These are phyloP conservation scores for Tinamus guttatus DNA, from an alignment of 2,113 vertebrate genomes.

Conservation along the genomic window DNA sequence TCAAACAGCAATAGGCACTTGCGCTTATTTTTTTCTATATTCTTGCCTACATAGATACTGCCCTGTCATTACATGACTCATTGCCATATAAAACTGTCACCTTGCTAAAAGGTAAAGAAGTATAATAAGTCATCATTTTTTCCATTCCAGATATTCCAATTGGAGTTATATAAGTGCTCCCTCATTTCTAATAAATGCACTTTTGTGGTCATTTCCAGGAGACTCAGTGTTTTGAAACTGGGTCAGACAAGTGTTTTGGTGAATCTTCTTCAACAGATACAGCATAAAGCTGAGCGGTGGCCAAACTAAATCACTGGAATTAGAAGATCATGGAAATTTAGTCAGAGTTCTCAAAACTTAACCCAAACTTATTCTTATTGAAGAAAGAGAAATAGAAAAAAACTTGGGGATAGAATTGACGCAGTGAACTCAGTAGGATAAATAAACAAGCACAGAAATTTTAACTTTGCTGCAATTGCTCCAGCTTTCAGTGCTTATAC, in stretches of 20 bases:
- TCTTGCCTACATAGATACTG: not conserved
- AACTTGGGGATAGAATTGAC: not conserved
- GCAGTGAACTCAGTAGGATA: fast-evolving
- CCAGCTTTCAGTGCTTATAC: not conserved
- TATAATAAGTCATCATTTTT: not conserved
- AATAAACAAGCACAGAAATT: not conserved
- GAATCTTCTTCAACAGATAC: not conserved
- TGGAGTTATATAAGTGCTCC: not conserved
- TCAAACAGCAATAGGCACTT: not conserved
- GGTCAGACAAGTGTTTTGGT: not conserved
- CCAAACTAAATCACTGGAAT: not conserved
- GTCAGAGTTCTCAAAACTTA: not conserved
- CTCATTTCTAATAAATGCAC: not conserved
- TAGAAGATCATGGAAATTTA: not conserved
- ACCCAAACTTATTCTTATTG: not conserved
- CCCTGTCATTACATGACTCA: not conserved
- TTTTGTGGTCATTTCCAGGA: not conserved
- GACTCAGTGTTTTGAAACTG: not conserved
- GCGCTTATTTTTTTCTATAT: not conserved
- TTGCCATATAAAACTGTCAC: not conserved
- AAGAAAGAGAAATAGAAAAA: not conserved
- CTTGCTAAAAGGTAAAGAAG: not conserved
- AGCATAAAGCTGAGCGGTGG: not conserved
- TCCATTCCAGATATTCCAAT: not conserved
- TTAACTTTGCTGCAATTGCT: not conserved